phyloP scores from a whole-genome alignment of 1,140 invertebrate genomes.

The Pteromalus puparum region DNA sequence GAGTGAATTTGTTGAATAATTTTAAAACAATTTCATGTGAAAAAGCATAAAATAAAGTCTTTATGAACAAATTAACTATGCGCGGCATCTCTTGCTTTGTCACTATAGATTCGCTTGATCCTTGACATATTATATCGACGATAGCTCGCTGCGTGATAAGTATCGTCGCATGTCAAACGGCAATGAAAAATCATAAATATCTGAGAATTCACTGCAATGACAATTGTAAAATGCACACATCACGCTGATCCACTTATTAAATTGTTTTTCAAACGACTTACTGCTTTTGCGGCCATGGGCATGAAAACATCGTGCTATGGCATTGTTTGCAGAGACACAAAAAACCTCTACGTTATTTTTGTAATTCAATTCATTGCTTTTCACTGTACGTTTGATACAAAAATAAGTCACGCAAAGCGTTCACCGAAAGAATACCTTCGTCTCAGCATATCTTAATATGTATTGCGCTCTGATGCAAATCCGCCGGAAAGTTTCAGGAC shows the following conservation, averaged over 20 bases:
- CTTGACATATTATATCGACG: not conserved
- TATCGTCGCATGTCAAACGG: not conserved
- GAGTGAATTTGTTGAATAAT: too few relatives aligned
- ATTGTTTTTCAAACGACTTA: not conserved
- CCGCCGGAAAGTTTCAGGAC: slow-evolving; percentile 37
- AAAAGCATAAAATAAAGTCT: too few relatives aligned
- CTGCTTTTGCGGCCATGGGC: too few relatives aligned
- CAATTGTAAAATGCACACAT: not conserved
- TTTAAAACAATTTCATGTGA: too few relatives aligned
- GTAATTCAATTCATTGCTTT: not conserved
- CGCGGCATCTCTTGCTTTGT: not conserved
- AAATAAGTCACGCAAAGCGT: too few relatives aligned
- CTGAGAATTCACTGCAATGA: not conserved
- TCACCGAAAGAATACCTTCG: not conserved
- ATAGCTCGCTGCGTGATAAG: not conserved
- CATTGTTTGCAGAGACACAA: too few relatives aligned
- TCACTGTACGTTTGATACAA: too few relatives aligned
- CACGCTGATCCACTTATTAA: not conserved
- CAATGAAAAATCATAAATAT: too few relatives aligned
- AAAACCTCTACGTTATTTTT: not conserved
- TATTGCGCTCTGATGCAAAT: slow-evolving; percentile 35
- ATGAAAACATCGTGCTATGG: too few relatives aligned
- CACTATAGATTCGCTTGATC: not conserved
- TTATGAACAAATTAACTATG: too few relatives aligned
- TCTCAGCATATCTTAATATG: too few relatives aligned